Conservation (phyloP, 2,797 vertebrate genomes). For the Ptychobarbus kaznakovi region DNA sequence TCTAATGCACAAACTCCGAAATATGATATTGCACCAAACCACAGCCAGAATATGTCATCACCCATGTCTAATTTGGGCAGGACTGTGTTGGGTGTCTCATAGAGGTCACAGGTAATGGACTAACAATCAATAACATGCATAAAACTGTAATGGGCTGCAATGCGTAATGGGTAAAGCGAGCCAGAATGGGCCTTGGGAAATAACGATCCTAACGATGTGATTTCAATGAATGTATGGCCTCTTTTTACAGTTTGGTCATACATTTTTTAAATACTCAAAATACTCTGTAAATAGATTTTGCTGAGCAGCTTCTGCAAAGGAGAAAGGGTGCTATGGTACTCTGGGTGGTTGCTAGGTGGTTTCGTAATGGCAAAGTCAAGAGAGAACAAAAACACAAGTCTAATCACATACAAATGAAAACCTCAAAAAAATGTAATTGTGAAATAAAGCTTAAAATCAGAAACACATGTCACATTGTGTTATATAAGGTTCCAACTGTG, state of each 20-base stretch:
- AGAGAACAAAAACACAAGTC: background rate
- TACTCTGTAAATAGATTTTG: background rate
- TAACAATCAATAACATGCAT: slow-evolving; percentile 34
- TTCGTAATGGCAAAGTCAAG: background rate
- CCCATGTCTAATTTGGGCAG: slow-evolving; percentile 16
- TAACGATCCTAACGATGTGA: background rate
- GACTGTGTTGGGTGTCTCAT: slow-evolving; percentile 1
- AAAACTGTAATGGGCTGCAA: slow-evolving; percentile 33
- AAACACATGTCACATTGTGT: too few species aligned
- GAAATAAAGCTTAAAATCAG: background rate
- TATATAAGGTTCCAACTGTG: background rate
- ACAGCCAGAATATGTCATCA: background rate
- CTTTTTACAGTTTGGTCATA: background rate
- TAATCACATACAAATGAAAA: background rate
- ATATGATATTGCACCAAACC: slow-evolving; percentile 8
- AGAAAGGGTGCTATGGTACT: background rate
- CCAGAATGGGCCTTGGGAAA: slow-evolving; percentile 7
- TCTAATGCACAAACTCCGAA: slow-evolving; percentile 27
- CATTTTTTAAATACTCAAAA: background rate
- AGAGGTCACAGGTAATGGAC: slow-evolving; percentile 53
- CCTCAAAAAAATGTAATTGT: background rate
- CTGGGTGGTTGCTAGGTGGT: background rate
- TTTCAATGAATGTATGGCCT: slow-evolving; percentile 12
- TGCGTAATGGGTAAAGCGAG: slow-evolving; percentile 10
- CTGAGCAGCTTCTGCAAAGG: background rate